Evolutionary conservation across 2,113 vertebrate species (phyloP).

Genomic region (Eclectus roratus): DNA sequence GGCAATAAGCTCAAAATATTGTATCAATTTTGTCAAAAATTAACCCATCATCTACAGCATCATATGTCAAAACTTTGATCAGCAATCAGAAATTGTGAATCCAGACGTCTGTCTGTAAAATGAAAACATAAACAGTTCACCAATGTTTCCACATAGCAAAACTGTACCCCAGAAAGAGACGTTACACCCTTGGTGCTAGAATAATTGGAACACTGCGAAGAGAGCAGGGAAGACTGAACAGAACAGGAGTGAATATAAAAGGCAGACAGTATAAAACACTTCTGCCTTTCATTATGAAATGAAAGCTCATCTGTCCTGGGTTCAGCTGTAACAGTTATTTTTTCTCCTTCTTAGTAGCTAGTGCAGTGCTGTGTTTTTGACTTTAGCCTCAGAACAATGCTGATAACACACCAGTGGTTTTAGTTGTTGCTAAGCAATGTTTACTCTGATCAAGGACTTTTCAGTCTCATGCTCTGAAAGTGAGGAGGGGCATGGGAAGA

Average conservation of each 20-base stretch:
- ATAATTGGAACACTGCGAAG: neutral
- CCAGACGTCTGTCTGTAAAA: neutral
- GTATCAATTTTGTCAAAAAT: neutral
- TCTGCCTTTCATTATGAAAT: neutral
- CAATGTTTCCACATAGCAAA: neutral
- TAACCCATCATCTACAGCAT: neutral
- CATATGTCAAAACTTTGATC: neutral
- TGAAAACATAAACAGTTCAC: neutral
- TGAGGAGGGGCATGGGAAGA: neutral
- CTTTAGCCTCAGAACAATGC: neutral
- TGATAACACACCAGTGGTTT: neutral
- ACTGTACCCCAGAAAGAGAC: neutral
- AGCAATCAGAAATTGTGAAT: neutral
- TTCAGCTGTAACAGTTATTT: neutral
- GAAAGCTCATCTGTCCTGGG: neutral
- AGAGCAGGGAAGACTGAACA: neutral
- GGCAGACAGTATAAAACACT: neutral
- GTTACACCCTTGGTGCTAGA: neutral
- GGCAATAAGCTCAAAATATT: neutral
- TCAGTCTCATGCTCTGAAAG: neutral
- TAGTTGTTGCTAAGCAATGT: neutral
- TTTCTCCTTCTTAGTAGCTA: neutral
- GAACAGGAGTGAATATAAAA: neutral
- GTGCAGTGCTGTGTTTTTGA: neutral
- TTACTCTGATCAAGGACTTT: neutral